These are phyloP conservation scores for Aphodius granarius DNA, from an alignment of 2,888 invertebrate genomes.

Conservation along the genomic window DNA sequence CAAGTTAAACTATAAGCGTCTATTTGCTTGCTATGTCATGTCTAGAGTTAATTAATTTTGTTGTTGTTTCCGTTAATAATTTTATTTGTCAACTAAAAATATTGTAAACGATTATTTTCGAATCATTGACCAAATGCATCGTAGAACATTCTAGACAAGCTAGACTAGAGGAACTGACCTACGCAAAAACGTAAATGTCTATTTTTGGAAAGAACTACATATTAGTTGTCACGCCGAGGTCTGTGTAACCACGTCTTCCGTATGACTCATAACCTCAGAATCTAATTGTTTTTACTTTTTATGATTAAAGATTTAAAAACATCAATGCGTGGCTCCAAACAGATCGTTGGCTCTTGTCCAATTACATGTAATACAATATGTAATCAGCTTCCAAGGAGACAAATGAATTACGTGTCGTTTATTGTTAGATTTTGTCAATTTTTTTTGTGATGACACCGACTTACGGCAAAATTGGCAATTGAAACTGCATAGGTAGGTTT, in stretches of 20 bases:
- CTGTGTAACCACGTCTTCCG: background rate
- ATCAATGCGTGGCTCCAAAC: background rate
- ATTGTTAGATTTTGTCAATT: background rate
- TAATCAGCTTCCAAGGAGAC: background rate
- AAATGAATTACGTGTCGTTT: background rate
- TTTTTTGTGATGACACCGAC: background rate
- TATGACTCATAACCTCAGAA: background rate
- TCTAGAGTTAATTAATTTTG: no score
- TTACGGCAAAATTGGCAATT: background rate
- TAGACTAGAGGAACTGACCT: background rate
- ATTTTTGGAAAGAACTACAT: background rate
- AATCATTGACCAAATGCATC: background rate
- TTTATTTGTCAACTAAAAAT: no score
- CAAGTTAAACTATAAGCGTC: no score
- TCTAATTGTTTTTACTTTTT: background rate
- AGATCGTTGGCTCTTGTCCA: background rate
- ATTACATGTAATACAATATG: no score
- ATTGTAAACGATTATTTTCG: no score
- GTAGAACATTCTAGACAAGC: background rate
- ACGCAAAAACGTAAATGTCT: background rate
- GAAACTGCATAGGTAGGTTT: background rate
- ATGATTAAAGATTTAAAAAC: background rate
- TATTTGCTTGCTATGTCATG: no score
- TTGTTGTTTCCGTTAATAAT: no score
- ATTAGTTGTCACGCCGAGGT: background rate